These are phyloP conservation scores for Hirundichthys speculiger DNA, from an alignment of 2,113 vertebrate species.

Conservation along the genomic window DNA sequence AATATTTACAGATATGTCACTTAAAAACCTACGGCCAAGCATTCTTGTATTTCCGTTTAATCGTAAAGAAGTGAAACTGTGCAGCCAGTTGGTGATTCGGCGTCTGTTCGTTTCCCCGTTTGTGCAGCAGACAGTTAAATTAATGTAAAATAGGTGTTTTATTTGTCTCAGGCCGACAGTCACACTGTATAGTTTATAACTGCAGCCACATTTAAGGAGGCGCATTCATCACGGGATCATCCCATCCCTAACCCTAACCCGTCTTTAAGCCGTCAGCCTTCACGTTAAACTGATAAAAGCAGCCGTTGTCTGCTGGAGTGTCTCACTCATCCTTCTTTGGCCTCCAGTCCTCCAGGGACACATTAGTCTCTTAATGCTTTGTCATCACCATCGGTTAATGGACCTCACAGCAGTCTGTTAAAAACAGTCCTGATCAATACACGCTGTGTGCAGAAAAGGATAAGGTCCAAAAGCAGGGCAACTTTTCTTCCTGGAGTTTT, in stretches of 20 bases:
- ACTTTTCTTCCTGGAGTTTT: constrained; percentile 20
- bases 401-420: constrained; percentile 78
- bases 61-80: too few relatives aligned
- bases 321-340: constrained; percentile 59
- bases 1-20: too few relatives aligned
- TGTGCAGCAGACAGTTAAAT: too few relatives aligned
- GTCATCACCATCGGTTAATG: constrained; percentile 82
- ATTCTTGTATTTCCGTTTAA: too few relatives aligned
- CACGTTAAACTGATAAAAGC: constrained; percentile 20
- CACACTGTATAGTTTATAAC: too few relatives aligned
- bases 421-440: constrained; percentile 80
- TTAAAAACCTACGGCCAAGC: too few relatives aligned
- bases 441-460: constrained; percentile 49
- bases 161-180: background rate
- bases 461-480: constrained; percentile 54
- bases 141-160: background rate
- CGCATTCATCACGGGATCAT: background rate
- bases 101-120: too few relatives aligned
- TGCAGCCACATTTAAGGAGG: background rate
- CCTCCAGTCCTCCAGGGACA: constrained; percentile 61
- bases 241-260: too few relatives aligned
- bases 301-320: constrained; percentile 43
- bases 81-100: too few relatives aligned
- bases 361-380: constrained; percentile 78
- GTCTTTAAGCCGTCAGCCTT: constrained; percentile 4